phyloP scores from a whole-genome alignment of 2,888 invertebrate genomes.

The Tortrix viridana region DNA sequence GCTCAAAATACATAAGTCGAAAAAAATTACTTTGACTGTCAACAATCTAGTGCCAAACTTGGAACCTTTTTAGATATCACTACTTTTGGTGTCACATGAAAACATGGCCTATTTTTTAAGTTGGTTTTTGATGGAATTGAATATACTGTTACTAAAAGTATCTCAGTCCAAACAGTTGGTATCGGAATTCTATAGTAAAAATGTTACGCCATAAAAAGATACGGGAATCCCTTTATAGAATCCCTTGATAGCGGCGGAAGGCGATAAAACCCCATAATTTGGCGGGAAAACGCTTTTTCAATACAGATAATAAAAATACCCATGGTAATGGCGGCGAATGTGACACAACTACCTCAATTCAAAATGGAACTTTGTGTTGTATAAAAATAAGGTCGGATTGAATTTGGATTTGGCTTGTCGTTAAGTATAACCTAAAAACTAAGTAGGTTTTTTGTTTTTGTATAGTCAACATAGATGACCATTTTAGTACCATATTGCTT shows the following conservation, averaged over 20 bases:
- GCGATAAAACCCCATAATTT: constrained; percentile 32
- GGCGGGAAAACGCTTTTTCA: constrained; percentile 29
- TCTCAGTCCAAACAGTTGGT: neutral
- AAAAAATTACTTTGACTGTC: no score
- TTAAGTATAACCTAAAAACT: constrained; percentile 7
- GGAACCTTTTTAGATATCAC: no score
- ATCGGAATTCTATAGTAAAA: constrained; percentile 29
- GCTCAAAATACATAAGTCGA: no score
- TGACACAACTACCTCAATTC: neutral
- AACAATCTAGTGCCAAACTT: no score
- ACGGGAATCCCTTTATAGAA: constrained; percentile 29
- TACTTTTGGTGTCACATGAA: no score
- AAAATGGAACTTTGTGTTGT: neutral
- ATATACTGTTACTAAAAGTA: neutral
- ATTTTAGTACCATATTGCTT: neutral
- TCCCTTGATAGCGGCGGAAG: constrained; percentile 28
- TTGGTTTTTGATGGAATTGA: no score
- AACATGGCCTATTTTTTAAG: no score
- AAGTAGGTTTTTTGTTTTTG: constrained; percentile 1
- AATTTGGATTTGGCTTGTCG: neutral
- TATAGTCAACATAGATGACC: neutral
- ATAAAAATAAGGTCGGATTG: neutral
- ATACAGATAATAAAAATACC: constrained; percentile 35
- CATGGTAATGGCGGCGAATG: constrained; percentile 24
- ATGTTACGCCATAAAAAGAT: constrained; percentile 29